Evolutionary conservation across 1,140 invertebrate genomes (phyloP), one percentile per base, ranked within the genome.

Genomic region (Parasteatoda tepidariorum): DNA sequence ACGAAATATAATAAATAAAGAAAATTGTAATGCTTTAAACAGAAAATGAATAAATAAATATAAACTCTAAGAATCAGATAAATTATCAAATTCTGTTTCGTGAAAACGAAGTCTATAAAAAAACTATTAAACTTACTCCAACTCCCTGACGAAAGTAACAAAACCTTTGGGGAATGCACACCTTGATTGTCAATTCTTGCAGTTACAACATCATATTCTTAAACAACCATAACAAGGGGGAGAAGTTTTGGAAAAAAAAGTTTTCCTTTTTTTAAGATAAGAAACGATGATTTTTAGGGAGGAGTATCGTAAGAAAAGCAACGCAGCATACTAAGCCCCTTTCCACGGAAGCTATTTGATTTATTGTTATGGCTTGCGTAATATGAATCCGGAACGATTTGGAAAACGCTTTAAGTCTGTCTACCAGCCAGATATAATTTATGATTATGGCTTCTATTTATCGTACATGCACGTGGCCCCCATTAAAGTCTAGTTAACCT

Each of bases 401-500:
- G 66, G 66, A 82, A 54, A 82, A 79, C 64, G 76, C 64, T 78
- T 78, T 78, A 78, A 78, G 76, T 79, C 62, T 82, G 78, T 70
- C 66, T 66, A 82, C 78, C 66, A 70, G 78, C 66, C 41, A 82
- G 78, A 64, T 83, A 83, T 83, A 83, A 83, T 83, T 83, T 83
- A 83, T 83, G 81, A 83, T 83, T 83, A 83, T 66, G 68, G 81
- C 59, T 24, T 73, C 70, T 83, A 83, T 83, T 83, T 83, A 74
- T 83, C 81, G 81, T 83, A 66, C n/a, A 66, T 73, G 81, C 81
- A 83, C 81, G 81, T 83, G 81, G 81, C 59, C 81, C 68, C 81
- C 81, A 83, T 83, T 83, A 83, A 83, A 83, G 57, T 74, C 57
- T 74, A 83, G 81, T 83, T 83, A 83, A 83, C 81, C 81, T 83